A percentile compares a stretch with the other conserved stretches of the same genome.
Conservation (phyloP, 1,140 invertebrate species). For the Metopolophium dirhodum region DNA sequence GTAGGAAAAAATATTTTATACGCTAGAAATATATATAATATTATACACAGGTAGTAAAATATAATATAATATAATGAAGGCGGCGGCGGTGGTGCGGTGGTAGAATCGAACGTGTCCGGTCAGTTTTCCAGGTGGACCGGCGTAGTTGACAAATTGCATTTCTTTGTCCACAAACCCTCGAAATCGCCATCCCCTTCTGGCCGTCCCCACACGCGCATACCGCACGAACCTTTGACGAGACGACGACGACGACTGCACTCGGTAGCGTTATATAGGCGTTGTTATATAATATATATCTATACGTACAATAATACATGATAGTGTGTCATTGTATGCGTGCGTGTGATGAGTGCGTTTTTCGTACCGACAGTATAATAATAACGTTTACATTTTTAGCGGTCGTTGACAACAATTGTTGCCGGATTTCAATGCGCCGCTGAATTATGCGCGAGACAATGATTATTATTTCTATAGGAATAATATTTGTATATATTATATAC, state of each 20-base stretch:
- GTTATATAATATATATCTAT: not conserved
- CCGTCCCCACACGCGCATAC: not conserved
- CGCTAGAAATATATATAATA: not conserved
- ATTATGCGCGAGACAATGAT: not conserved
- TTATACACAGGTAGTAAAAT: not conserved
- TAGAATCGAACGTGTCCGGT: slow-evolving; percentile 1
- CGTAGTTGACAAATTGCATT: slow-evolving; percentile 31
- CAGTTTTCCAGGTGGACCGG: slow-evolving; percentile 15
- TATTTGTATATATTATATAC: not conserved
- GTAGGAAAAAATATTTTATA: not conserved
- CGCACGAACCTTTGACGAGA: not conserved
- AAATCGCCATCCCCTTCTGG: not conserved
- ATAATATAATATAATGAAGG: not conserved
- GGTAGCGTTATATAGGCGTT: not conserved
- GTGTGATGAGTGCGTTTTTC: not conserved
- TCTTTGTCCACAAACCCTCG: slow-evolving; percentile 3
- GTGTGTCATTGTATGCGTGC: not conserved
- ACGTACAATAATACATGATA: not conserved
- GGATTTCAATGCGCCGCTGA: not conserved
- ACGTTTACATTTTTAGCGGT: slow-evolving; percentile 24
- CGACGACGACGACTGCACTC: not conserved
- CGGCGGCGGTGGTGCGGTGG: too few species aligned
- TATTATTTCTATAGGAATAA: not conserved
- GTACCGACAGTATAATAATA: not conserved
- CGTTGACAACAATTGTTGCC: not conserved